Evolutionary conservation across 2,888 invertebrate genomes (phyloP).

Genomic region (Caenorhabditis uteleia): DNA sequence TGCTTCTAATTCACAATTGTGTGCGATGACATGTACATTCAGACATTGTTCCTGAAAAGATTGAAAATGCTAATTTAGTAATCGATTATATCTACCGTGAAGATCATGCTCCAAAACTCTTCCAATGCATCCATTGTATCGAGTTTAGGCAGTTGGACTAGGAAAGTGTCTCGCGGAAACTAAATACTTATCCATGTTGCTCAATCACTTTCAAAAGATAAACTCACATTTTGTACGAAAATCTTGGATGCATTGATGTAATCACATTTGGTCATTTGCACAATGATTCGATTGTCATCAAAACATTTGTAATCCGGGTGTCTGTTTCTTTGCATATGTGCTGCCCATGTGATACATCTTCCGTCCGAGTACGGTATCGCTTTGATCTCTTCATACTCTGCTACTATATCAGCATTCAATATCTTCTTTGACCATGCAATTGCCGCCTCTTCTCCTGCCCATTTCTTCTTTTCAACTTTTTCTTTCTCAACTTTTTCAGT

Average conservation of each 20-base stretch:
- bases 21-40: not conserved
- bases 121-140: slow-evolving; percentile 20
- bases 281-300: slow-evolving; percentile 30
- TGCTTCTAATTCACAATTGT: not conserved
- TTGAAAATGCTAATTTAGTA: not conserved
- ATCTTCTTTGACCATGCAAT: slow-evolving; percentile 7
- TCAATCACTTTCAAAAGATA: not conserved
- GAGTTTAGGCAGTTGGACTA: slow-evolving; percentile 24
- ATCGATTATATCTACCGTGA: not conserved
- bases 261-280: slow-evolving; percentile 22
- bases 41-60: slow-evolving; percentile 2
- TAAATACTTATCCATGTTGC: slow-evolving; percentile 1
- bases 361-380: slow-evolving; percentile 14
- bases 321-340: slow-evolving; percentile 16
- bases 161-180: slow-evolving; percentile 15
- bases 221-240: slow-evolving; percentile 27
- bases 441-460: slow-evolving; percentile 39
- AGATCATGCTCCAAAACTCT: slow-evolving; percentile 33
- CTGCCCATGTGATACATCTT: slow-evolving; percentile 19
- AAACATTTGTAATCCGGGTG: slow-evolving; percentile 28
- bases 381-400: slow-evolving; percentile 29
- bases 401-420: slow-evolving; percentile 5
- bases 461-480: slow-evolving; percentile 35
- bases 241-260: slow-evolving; percentile 35
- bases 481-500: no score